phyloP scores from a whole-genome alignment of 2,888 invertebrate species.

The Hypselothyrea guttata region DNA sequence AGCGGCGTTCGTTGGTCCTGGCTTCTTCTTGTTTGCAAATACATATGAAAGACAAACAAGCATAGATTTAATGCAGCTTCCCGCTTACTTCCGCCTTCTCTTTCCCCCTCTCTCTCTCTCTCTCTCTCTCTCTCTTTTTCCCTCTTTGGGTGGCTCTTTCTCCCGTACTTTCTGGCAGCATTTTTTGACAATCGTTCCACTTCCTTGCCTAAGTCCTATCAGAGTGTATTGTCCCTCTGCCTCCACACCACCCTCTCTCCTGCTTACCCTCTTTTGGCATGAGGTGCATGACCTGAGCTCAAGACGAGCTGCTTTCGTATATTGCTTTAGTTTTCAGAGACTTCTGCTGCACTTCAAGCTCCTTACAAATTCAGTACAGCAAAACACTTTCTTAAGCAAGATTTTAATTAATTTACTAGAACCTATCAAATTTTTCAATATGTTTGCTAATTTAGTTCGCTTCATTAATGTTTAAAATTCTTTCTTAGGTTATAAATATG shows the following conservation, averaged over 20 bases:
- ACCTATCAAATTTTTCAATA: no score
- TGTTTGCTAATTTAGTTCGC: no score
- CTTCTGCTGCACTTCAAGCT: no score
- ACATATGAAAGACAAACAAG: slow-evolving; percentile 75
- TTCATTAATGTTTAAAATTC: no score
- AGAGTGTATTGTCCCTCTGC: neutral
- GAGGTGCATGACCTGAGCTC: slow-evolving; percentile 45
- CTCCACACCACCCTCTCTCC: no score
- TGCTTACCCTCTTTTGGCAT: neutral
- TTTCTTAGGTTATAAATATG: no score
- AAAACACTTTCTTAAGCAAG: no score
- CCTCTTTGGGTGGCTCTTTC: slow-evolving; percentile 16
- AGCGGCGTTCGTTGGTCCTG: slow-evolving; percentile 39
- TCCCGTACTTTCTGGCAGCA: slow-evolving; percentile 8
- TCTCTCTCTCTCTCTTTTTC: slow-evolving; percentile 6
- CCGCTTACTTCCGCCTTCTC: slow-evolving; percentile 10
- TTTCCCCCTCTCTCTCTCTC: slow-evolving; percentile 3
- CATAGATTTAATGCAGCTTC: slow-evolving; percentile 74
- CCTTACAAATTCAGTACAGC: no score
- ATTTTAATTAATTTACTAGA: no score
- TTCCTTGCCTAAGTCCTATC: slow-evolving; percentile 43
- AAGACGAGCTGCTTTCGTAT: slow-evolving; percentile 27
- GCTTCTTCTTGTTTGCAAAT: slow-evolving; percentile 68
- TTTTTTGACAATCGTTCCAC: slow-evolving; percentile 53
- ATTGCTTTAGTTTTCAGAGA: slow-evolving; percentile 23